Percentiles rank a stretch among this genome's conserved stretches.
phyloP scores from a whole-genome alignment of 2,888 invertebrate species.

The Polietes domitor region DNA sequence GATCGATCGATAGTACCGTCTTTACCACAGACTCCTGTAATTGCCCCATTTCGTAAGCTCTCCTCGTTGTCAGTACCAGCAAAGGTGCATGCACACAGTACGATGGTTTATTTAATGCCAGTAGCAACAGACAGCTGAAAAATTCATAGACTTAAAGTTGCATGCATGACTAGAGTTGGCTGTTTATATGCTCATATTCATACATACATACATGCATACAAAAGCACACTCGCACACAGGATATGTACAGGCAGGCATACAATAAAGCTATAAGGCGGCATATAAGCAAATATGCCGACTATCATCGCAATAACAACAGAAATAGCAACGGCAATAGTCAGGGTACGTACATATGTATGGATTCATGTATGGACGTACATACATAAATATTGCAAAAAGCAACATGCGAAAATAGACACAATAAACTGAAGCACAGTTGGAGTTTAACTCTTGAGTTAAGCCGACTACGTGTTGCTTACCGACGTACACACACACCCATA shows the following conservation, averaged over 20 bases:
- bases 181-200: background rate
- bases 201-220: conserved; percentile 19
- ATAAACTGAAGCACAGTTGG: conserved; percentile 23
- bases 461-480: conserved; percentile 13
- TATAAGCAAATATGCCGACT: conserved; percentile 63
- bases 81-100: conserved; percentile 15
- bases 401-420: conserved; percentile 16
- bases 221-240: conserved; percentile 7
- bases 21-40: no score
- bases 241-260: background rate
- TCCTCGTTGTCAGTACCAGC: background rate
- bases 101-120: conserved; percentile 76
- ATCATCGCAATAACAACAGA: conserved; percentile 48
- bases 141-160: conserved; percentile 66
- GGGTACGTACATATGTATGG: conserved; percentile 29
- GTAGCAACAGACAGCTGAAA: conserved; percentile 72
- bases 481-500: background rate
- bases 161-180: conserved; percentile 67
- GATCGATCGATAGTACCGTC: no score
- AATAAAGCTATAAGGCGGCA: background rate
- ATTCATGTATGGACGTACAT: background rate
- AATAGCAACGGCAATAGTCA: conserved; percentile 1
- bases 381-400: conserved; percentile 27
- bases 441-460: conserved; percentile 34
- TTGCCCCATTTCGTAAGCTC: no score